phyloP scores from a whole-genome alignment of 2,113 vertebrate genomes.

The Hydrochoerus hydrochaeris region DNA sequence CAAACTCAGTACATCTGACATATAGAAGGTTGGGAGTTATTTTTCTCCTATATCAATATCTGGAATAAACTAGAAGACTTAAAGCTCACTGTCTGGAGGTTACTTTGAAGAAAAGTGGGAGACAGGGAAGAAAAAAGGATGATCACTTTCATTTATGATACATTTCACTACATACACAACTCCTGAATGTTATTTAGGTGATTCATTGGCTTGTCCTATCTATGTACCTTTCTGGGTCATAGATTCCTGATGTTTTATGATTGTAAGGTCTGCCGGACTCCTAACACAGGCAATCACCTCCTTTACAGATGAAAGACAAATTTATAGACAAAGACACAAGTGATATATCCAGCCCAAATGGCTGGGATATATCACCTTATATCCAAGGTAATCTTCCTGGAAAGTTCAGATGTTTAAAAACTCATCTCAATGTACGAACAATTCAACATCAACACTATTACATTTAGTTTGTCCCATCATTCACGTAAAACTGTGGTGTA shows the following conservation, averaged over 20 bases:
- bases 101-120: not conserved
- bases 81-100: not conserved
- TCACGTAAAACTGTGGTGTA: not conserved
- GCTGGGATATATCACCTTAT: not conserved
- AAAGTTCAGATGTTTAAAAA: conserved; percentile 62
- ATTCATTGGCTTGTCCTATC: not conserved
- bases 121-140: not conserved
- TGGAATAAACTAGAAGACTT: not conserved
- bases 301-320: conserved; percentile 48
- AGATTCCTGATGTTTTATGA: conserved; percentile 32
- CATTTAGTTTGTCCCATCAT: not conserved
- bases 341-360: not conserved
- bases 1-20: not conserved
- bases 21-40: not conserved
- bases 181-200: not conserved
- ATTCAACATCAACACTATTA: not conserved
- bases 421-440: not conserved
- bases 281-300: not conserved
- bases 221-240: not conserved
- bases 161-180: not conserved
- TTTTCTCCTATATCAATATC: not conserved
- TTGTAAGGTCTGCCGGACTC: not conserved
- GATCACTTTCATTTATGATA: not conserved
- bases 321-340: conserved; percentile 63
- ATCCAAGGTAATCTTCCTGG: conserved; percentile 2